Evolutionary conservation across 2,888 invertebrate species (phyloP).

Genomic region (Oscheius sp.): DNA sequence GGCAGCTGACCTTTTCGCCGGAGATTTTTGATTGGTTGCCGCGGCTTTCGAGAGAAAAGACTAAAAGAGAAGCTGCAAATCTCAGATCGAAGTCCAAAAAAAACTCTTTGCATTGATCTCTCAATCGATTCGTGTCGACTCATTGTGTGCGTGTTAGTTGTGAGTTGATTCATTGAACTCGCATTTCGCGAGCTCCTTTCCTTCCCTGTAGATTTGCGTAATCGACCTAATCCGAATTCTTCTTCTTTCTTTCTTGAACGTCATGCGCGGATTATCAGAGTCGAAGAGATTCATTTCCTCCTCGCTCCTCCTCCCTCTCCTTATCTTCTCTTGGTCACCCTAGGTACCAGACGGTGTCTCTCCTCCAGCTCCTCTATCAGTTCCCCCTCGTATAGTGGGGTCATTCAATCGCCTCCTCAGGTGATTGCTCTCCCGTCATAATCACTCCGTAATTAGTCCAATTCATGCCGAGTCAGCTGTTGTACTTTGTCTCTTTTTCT

Average conservation of each 20-base stretch:
- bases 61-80: not conserved
- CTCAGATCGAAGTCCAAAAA: not conserved
- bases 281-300: not conserved
- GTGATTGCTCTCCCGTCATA: not conserved
- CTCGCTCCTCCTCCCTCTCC: not conserved
- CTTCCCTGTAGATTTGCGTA: not conserved
- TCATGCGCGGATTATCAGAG: not conserved
- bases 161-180: too few relatives aligned
- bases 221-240: not conserved
- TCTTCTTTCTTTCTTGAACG: not conserved
- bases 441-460: not conserved
- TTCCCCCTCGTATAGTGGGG: not conserved
- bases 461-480: not conserved
- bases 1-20: constrained; percentile 23
- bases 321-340: not conserved
- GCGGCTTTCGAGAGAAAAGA: constrained; percentile 9
- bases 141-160: too few relatives aligned
- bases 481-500: not conserved
- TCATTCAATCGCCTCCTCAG: not conserved
- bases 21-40: constrained; percentile 22
- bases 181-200: not conserved
- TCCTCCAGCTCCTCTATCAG: not conserved
- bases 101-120: not conserved
- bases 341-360: not conserved
- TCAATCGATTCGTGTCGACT: not conserved